These are phyloP conservation scores for Pseudorhombus dupliciocellatus DNA, from an alignment of 2,113 vertebrate genomes.

Conservation along the genomic window DNA sequence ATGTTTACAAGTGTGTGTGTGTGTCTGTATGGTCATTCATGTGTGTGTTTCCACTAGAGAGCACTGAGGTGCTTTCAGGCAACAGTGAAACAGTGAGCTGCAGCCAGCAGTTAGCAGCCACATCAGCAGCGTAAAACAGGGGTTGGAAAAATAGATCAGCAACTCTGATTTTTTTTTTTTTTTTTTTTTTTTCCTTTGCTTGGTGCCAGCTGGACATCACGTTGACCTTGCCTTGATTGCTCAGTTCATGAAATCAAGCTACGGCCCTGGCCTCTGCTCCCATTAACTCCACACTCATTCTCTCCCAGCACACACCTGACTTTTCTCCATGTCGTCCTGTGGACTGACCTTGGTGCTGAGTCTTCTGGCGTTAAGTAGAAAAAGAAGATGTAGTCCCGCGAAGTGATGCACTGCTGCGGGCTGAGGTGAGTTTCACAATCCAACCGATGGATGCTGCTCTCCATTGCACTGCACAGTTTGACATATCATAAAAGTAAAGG, in stretches of 20 bases:
- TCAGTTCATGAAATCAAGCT: conserved; percentile 54
- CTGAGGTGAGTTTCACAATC: conserved; percentile 23
- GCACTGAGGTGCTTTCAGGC: conserved; percentile 65
- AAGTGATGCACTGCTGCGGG: conserved; percentile 15
- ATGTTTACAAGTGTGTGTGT: not conserved
- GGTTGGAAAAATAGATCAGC: conserved; percentile 23
- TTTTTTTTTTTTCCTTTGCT: no score
- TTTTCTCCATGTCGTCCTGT: conserved; percentile 20
- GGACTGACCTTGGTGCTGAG: conserved; percentile 53
- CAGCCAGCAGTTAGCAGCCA: conserved; percentile 45
- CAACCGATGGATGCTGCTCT: conserved; percentile 27
- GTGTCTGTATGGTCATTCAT: conserved; percentile 30
- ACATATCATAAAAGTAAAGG: conserved; percentile 58
- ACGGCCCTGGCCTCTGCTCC: conserved; percentile 40
- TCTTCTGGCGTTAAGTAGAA: conserved; percentile 43
- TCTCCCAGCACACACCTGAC: not conserved
- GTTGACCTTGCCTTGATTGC: conserved; percentile 66
- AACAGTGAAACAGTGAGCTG: conserved; percentile 47
- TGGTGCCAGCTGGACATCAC: conserved; percentile 69
- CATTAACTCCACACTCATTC: conserved; percentile 28
- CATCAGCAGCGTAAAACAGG: conserved; percentile 48
- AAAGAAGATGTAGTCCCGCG: conserved; percentile 33
- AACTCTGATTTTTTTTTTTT: conserved; percentile 43
- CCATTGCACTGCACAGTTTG: conserved; percentile 43
- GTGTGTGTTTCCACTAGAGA: conserved; percentile 60